Percentiles rank a stretch among this genome's conserved stretches.
Evolutionary conservation across 1,140 invertebrate genomes (phyloP).

Genomic region (Elysia chlorotica): DNA sequence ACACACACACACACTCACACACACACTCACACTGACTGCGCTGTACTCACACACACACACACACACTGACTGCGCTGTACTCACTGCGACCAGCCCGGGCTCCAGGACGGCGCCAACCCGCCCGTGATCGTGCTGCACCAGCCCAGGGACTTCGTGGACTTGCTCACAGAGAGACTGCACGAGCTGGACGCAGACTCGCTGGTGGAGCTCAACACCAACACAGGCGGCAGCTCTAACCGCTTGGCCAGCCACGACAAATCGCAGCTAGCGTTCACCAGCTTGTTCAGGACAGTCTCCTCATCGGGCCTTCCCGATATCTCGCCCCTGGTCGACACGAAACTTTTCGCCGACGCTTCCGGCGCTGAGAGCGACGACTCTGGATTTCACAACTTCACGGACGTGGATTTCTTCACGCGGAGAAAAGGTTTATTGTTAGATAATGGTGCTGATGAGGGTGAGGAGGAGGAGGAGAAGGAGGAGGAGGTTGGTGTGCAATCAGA

Average conservation of each 20-base stretch:
- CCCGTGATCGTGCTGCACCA: conserved; percentile 26
- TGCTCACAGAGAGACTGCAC: conserved; percentile 19
- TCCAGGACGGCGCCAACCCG: conserved; percentile 11
- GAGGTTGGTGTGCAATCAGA: too few relatives aligned
- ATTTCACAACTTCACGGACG: conserved; percentile 11
- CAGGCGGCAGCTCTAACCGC: conserved; percentile 15
- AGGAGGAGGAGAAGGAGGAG: too few relatives aligned
- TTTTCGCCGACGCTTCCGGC: conserved; percentile 7
- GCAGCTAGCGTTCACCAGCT: too few relatives aligned
- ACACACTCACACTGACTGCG: too few relatives aligned
- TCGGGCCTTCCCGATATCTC: conserved; percentile 10
- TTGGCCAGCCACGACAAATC: too few relatives aligned
- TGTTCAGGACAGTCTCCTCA: too few relatives aligned
- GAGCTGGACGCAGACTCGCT: conserved; percentile 20
- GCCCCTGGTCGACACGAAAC: conserved; percentile 11
- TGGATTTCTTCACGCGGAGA: not conserved
- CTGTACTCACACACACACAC: too few relatives aligned
- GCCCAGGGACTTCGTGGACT: conserved; percentile 25
- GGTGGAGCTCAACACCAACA: not conserved
- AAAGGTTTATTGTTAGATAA: not conserved
- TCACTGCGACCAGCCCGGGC: too few relatives aligned
- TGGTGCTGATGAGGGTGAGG: too few relatives aligned
- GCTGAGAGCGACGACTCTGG: conserved; percentile 23
- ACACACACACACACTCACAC: too few relatives aligned
- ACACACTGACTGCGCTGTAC: too few relatives aligned